Conservation (phyloP, 1,140 invertebrate species). For the Pogonus chalceus region DNA sequence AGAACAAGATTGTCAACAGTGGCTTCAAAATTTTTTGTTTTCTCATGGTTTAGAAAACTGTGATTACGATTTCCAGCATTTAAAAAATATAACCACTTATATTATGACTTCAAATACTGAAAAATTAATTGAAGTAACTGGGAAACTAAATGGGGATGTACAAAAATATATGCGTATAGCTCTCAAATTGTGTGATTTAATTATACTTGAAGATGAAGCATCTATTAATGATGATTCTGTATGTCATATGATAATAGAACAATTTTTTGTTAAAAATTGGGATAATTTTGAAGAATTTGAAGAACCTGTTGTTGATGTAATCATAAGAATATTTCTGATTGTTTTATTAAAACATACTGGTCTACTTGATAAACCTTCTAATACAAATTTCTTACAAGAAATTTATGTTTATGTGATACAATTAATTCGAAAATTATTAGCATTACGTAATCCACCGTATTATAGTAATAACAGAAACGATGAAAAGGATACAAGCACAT, state of each 20-base stretch:
- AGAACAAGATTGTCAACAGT: constrained; percentile 39
- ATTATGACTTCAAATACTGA: constrained; percentile 11
- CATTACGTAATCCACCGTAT: background rate
- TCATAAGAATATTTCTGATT: constrained; percentile 42
- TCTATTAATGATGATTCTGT: constrained; percentile 12
- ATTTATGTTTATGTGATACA: constrained; percentile 23
- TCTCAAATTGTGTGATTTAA: background rate
- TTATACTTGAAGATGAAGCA: background rate
- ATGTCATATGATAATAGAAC: constrained; percentile 29
- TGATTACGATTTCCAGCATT: constrained; percentile 10
- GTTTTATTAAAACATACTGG: constrained; percentile 45
- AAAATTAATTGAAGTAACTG: background rate
- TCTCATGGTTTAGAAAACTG: constrained; percentile 41
- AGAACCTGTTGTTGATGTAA: constrained; percentile 38
- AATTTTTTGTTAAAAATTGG: constrained; percentile 34
- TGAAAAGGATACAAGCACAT: background rate
- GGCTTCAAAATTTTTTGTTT: constrained; percentile 45
- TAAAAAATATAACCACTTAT: constrained; percentile 14
- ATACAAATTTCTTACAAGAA: constrained; percentile 21
- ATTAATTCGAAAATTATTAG: constrained; percentile 24
- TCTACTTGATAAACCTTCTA: constrained; percentile 21
- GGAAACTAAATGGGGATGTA: background rate
- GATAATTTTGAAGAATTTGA: constrained; percentile 26
- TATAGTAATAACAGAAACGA: background rate
- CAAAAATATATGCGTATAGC: background rate